Evolutionary conservation across 1,140 invertebrate genomes (phyloP), one percentile per base, ranked within the genome.

Genomic region (Ceratina calcarata): DNA sequence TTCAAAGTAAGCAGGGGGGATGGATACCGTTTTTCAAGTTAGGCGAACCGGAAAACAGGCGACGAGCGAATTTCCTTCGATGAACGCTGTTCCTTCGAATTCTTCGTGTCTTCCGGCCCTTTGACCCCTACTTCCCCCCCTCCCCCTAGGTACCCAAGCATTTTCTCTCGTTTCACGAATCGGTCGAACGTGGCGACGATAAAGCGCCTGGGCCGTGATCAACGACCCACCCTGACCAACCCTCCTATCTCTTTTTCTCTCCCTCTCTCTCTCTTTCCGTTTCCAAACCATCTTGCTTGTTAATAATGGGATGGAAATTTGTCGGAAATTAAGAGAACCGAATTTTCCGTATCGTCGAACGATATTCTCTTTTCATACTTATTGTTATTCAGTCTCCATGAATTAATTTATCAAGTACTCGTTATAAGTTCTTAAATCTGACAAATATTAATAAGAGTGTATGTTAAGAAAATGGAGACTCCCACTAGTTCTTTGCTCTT

Each of bases 11-110:
- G 75, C 57, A 16, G 61, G 4, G 16, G 64, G 68, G 57, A 51
- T 32, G 32, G 61, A 74, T 75, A 81, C 70, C 72, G 84, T 85
- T 81, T 85, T 83, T 86, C 83, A 85, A 58, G 79, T 80, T 81
- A 81, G 84, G 64, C 81, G 78, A 86, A 55, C 73, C 66, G 85
- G 85, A 86, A 86, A 86, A 81, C 76, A 83, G 64, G 78, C 58
- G 62, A n/a, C 76, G 69, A 55, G 76, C 57, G 75, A 84, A 67
- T 82, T 73, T 81, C 58, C 67, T 79, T 83, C 77, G 61, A 65
- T 24, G 66, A 75, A 60, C 55, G 64, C 66, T 61, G 24, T 58
- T 80, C 74, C 76, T 77, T 82, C 74, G 60, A 79, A 82, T 75
- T 55, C 64, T 57, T 58, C 32, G 32, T 72, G 55, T 66, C 64